phyloP scores from a whole-genome alignment of 2,113 vertebrate genomes.

The Carollia perspicillata region DNA sequence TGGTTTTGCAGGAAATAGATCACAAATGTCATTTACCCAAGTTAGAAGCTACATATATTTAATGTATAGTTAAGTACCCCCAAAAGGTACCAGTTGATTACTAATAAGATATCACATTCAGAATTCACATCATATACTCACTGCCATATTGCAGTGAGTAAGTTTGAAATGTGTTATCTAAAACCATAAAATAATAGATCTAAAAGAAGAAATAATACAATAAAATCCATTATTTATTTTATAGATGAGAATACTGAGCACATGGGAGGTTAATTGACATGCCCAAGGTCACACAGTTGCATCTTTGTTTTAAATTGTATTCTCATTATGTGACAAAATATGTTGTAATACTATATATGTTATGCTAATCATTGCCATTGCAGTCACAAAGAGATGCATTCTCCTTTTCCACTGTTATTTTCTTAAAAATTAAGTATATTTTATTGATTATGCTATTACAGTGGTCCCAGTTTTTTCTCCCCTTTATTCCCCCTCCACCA shows the following conservation, averaged over 20 bases:
- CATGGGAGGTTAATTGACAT: constrained; percentile 9
- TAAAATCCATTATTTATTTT: background rate
- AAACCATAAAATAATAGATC: background rate
- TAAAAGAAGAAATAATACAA: constrained; percentile 11
- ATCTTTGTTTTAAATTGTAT: background rate
- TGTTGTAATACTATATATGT: background rate
- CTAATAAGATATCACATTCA: background rate
- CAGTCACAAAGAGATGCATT: constrained; percentile 1
- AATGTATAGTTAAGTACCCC: background rate
- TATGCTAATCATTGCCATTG: background rate
- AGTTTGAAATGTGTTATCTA: background rate
- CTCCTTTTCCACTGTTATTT: background rate
- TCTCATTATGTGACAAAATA: background rate
- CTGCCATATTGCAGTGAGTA: background rate
- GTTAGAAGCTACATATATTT: background rate
- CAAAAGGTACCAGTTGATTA: background rate
- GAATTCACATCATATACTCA: background rate
- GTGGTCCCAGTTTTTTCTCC: too few relatives aligned
- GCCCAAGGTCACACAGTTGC: too few relatives aligned
- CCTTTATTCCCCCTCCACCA: too few relatives aligned
- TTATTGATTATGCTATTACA: too few relatives aligned
- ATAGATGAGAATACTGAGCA: background rate
- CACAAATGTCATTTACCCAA: background rate
- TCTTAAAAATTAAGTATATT: too few relatives aligned
- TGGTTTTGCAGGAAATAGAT: background rate